Evolutionary conservation across 2,113 vertebrate genomes (phyloP).

Genomic region (Ochotona princeps): DNA sequence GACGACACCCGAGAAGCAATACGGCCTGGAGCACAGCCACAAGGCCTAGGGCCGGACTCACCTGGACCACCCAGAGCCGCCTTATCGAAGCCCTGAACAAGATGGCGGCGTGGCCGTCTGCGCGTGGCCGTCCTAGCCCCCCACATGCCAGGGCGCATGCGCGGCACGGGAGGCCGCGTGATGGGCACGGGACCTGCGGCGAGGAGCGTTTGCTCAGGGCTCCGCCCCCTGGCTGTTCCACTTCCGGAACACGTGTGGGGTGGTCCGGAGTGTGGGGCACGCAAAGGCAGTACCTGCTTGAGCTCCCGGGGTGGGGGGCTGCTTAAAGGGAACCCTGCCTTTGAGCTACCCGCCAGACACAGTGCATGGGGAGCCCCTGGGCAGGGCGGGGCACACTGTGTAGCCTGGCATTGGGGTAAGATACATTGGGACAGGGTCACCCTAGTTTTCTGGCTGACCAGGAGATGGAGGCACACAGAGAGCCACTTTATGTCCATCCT

Average conservation of each 20-base stretch:
- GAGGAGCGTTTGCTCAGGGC: no score
- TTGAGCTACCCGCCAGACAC: no score
- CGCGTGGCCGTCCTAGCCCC: accelerated
- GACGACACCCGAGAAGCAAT: neutral
- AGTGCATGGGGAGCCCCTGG: no score
- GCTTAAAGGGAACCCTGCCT: no score
- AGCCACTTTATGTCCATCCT: neutral
- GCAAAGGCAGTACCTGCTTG: no score
- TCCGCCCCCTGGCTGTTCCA: no score
- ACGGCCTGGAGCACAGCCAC: accelerated
- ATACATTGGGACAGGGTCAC: neutral
- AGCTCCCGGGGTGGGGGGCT: no score
- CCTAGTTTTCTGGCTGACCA: neutral
- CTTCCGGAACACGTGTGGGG: no score
- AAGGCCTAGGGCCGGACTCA: neutral
- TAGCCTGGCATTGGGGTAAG: accelerated
- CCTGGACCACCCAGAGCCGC: neutral
- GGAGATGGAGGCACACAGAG: no score
- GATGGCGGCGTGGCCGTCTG: neutral
- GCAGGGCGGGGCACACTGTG: no score
- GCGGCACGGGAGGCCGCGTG: accelerated
- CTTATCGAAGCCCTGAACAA: neutral
- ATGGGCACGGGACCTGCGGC: accelerated
- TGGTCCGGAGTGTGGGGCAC: no score
- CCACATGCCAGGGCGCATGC: neutral